These are phyloP conservation scores for Eulemur rubriventer DNA, from an alignment of 2,797 vertebrate species.

Conservation along the genomic window DNA sequence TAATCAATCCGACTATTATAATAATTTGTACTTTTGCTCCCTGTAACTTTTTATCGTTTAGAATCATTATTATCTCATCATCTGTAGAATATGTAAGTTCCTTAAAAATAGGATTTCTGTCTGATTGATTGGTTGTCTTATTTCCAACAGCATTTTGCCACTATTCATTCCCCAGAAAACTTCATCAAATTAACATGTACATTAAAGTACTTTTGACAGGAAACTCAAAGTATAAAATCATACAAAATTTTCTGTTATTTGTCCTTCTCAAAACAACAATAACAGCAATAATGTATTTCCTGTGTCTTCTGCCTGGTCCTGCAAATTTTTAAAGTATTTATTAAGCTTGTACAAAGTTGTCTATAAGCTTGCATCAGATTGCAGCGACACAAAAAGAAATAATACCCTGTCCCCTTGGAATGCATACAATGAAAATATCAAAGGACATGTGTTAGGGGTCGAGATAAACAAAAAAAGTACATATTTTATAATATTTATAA, in stretches of 20 bases:
- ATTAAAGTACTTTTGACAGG: neutral
- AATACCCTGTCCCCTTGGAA: neutral
- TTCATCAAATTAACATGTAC: neutral
- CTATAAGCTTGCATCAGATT: neutral
- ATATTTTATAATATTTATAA: neutral
- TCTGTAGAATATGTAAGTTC: neutral
- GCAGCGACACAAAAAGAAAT: neutral
- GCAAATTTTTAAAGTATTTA: neutral
- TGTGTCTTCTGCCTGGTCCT: neutral
- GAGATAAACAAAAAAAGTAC: neutral
- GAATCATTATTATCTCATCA: neutral
- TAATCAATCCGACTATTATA: neutral
- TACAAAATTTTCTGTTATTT: neutral
- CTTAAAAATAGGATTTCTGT: neutral
- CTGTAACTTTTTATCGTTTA: neutral
- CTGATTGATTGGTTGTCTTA: neutral
- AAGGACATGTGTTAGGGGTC: neutral
- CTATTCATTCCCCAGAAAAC: neutral
- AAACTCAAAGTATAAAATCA: constrained; percentile 1
- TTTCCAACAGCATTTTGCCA: neutral
- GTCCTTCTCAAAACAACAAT: neutral
- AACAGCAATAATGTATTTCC: neutral
- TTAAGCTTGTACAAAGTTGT: neutral
- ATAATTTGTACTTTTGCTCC: neutral
- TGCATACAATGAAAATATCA: neutral